Percentiles rank a stretch among this genome's conserved stretches.
Evolutionary conservation across 2,113 vertebrate genomes (phyloP).

Genomic region (Ibidorhyncha struthersii): DNA sequence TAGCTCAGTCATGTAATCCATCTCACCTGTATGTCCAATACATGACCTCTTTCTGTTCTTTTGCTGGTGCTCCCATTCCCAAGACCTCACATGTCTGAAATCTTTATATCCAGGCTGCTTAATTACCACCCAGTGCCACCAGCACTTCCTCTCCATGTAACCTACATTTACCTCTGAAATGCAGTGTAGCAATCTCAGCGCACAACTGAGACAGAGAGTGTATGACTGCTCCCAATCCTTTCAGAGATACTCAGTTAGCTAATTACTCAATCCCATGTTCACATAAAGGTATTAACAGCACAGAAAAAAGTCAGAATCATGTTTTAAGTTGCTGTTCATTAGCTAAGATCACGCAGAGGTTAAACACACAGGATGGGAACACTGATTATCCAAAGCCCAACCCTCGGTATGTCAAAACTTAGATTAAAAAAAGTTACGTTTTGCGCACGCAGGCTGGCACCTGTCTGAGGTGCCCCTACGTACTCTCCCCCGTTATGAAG

Average conservation of each 20-base stretch:
- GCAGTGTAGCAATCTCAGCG: accelerated
- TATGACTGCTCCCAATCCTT: not conserved
- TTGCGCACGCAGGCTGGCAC: not conserved
- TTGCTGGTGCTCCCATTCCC: not conserved
- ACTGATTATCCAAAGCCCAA: not conserved
- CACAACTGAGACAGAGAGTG: too few species aligned
- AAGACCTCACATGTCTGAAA: not conserved
- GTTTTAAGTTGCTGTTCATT: not conserved
- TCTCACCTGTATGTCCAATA: not conserved
- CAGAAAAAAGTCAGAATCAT: not conserved
- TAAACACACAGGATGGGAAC: not conserved
- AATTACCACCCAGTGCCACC: not conserved
- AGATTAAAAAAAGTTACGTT: not conserved
- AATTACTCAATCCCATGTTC: not conserved
- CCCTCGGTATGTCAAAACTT: not conserved
- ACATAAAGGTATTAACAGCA: not conserved
- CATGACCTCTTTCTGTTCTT: accelerated
- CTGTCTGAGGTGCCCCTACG: not conserved
- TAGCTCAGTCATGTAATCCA: not conserved
- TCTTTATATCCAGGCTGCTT: not conserved
- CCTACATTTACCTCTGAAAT: not conserved
- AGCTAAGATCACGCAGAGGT: not conserved
- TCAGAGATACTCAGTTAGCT: not conserved
- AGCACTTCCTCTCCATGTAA: not conserved
- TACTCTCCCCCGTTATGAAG: not conserved